A percentile compares a stretch with the other conserved stretches of the same genome.
These are phyloP conservation scores for Nephrotoma flavescens DNA, from an alignment of 2,888 invertebrate species.

Conservation along the genomic window DNA sequence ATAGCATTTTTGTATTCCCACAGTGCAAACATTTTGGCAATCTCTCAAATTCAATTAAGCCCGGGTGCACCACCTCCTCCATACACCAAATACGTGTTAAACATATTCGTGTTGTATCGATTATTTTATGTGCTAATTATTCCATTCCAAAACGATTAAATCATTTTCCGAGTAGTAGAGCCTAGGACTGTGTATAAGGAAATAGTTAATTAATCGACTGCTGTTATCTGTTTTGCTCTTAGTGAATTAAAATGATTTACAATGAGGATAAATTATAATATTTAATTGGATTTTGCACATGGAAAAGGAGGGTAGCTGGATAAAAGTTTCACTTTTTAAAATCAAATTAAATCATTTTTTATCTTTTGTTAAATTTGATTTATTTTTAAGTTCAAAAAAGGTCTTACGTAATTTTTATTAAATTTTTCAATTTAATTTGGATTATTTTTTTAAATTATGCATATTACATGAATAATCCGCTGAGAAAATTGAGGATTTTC, in stretches of 20 bases:
- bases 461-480: background rate
- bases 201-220: background rate
- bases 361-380: too few relatives aligned
- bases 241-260: background rate
- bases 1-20: background rate
- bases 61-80: too few relatives aligned
- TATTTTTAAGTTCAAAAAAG: background rate
- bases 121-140: background rate
- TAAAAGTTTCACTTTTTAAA: background rate
- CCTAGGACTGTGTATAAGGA: background rate
- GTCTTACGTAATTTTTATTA: background rate
- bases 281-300: background rate
- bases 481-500: background rate
- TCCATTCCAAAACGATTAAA: background rate
- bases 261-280: background rate
- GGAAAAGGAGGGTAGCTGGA: background rate
- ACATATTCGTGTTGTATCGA: background rate
- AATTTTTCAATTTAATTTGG: background rate
- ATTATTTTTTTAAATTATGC: background rate
- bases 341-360: too few relatives aligned
- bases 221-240: background rate
- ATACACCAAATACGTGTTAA: too few relatives aligned
- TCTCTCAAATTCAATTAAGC: background rate
- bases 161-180: background rate
- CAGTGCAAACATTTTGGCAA: background rate